A percentile compares a stretch with the other conserved stretches of the same genome.
Conservation (phyloP, 2,113 vertebrate genomes). For the Diadophis punctatus region DNA sequence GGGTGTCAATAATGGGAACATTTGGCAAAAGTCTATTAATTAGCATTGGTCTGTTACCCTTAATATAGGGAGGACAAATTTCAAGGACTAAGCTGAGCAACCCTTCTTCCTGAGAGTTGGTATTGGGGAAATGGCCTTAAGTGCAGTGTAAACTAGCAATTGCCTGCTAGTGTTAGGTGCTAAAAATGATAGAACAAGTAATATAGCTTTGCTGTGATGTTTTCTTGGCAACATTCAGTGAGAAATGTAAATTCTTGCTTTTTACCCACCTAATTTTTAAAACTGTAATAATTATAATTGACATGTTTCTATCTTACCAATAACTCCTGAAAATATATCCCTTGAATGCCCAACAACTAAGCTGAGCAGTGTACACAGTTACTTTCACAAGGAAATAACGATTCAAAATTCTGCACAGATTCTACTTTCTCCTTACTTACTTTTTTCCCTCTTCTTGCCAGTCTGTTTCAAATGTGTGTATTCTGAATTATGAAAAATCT, state of each 20-base stretch:
- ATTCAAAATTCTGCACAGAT: neutral
- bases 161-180: fast-evolving
- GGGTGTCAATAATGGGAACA: neutral
- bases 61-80: neutral
- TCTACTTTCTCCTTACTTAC: neutral
- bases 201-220: neutral
- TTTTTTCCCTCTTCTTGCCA: neutral
- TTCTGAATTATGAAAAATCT: neutral
- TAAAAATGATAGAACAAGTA: neutral
- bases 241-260: neutral
- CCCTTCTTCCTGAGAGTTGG: neutral
- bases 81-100: constrained; percentile 15
- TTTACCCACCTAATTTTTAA: neutral
- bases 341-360: neutral
- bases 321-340: neutral
- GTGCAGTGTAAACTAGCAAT: neutral
- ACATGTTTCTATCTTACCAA: neutral
- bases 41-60: constrained; percentile 13
- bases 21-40: neutral
- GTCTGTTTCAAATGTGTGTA: neutral
- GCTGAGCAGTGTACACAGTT: neutral
- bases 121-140: neutral
- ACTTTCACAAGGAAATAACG: neutral
- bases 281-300: neutral
- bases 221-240: neutral